Evolutionary conservation across 2,888 invertebrate genomes (phyloP), one percentile per base, ranked within the genome.

Genomic region (Euzetes globulus): DNA sequence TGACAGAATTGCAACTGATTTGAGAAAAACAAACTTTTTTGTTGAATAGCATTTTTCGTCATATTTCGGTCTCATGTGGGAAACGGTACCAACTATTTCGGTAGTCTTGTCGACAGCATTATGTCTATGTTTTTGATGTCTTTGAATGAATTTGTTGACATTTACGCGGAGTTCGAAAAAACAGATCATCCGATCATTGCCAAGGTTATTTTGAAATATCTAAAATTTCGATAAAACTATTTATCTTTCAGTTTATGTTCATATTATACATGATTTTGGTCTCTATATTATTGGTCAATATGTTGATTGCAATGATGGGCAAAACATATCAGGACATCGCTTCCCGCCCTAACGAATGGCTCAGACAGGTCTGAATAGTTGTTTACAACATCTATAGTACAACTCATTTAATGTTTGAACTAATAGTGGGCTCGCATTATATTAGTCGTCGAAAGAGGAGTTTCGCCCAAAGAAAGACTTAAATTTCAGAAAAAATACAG

Each of bases 101-200:
- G 80, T 71, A 80, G 92, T 33, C 93, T 96, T 0, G 90, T 91
- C 84, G 97, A 97, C 83, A 92, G 95, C 19, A 88, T 97, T 47
- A 93, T 98, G 88, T 94, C 94, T 0, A 96, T 98, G 94, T 98
- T 98, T 82, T 87, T 98, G 73, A 97, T 98, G 94, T 98, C 97
- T 0, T 87, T 98, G 80, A 94, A 96, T 1, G 95, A 95, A 79
- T 97, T 98, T 83, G 94, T 92, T 0, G 94, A 94, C 81, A 94
- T 96, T 82, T 98, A 94, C 81, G 88, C 89, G 45, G 92, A 93
- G 0, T 93, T 97, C 82, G 91, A 91, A 78, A 88, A 89, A 79
- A 94, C 95, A 0, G 89, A 91, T 80, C 92, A 95, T 82, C 92
- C 92, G 82, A 87, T 88, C 77, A 90, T 92, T 81, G 94, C 92